Base-by-base conservation (phyloP, 2,888 invertebrate species). In the Antheraea assamensis region DNA sequence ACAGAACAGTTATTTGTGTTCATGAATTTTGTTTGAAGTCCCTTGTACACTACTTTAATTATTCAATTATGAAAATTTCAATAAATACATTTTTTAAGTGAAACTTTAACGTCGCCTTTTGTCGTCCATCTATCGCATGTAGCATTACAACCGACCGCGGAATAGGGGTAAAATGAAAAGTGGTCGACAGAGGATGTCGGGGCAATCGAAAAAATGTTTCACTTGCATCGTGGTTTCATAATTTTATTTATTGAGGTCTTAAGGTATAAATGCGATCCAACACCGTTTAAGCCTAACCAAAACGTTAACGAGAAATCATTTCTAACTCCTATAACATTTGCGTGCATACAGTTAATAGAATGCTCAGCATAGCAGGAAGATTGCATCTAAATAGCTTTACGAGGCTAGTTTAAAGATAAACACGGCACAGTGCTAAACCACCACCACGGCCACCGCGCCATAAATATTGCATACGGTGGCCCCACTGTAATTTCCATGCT, bases 321-420 rank as follows among this genome's bases (percentile, higher is more conserved):
- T 27, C 58, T 58, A 70, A 8, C 70, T 70, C 35, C 55, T 19
- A 30, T 70, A 58, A 70, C 70, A 70, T 70, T 88, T 81, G 86
- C 88, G 86, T 88, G 88, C 83, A 78, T 71, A 68, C 66, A 42
- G 74, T 74, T 85, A 88, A 86, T 88, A 87, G 83, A 85, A 82
- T 81, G 84, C 83, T 84, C 74, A 77, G 76, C 76, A 73, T 73
- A 77, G 76, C 80, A 82, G 75, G 74, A 74, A 84, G 89, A 91
- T 90, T 86, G 87, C 86, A 90, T 91, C 88, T 90, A 84, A 90
- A 91, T 90, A 85, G 88, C 80, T 86, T 85, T 82, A 83, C 81
- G 80, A 82, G 80, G 80, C 80, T 79, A 79, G 82, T 81, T 81
- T 78, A 76, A 81, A 82, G 86, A 88, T 87, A 86, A 84, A 85